Base-by-base conservation (phyloP, 2,888 invertebrate genomes). In the Leucoptera coffeella region DNA sequence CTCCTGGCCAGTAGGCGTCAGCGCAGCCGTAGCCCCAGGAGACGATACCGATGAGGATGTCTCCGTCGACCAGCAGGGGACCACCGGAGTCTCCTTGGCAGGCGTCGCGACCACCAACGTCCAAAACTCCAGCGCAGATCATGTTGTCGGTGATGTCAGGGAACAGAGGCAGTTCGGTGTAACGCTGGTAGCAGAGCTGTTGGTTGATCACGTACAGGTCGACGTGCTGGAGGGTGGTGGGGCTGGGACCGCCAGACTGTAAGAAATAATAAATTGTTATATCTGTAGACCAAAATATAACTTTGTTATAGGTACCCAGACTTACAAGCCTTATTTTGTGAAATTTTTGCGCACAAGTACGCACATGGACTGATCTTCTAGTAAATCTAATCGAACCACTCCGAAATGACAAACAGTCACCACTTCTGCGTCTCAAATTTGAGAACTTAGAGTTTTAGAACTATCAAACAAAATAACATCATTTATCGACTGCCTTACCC, bases 31-130 rank as follows among this genome's bases (percentile, higher is more conserved):
- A 55, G 35, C 71, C 69, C 60, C 71, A 74, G 14, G 73, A 73
- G 8, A 58, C 55, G 33, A 74, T 36, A 11, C 73, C 72, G 32
- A 71, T 53, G 25, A 67, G 31, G 28, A 54, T 42, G 28, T 50
- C 31, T 13, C 50, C 43, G 14, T 43, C 34, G 41, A 58, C 46
- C 9, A 47, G 49, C 24, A 73, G 42, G n/a, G 74, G 73, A 11
- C 74, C 74, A 7, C 74, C 74, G 27, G 64, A 62, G 48, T 74
- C 74, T n/a, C 69, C 73, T 43, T 65, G 55, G 38, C 64, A 64
- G 6, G 55, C 44, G 35, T 57, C 60, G 32, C 43, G 42, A 13
- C 49, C 53, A 2, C 54, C 50, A 3, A 40, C 32, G 29, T n/a
- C n/a, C n/a, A n/a, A n/a, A n/a, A n/a, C n/a, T n/a, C n/a, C n/a